Evolutionary conservation across 2,797 vertebrate species (phyloP).

Genomic region (Botia almorhae): DNA sequence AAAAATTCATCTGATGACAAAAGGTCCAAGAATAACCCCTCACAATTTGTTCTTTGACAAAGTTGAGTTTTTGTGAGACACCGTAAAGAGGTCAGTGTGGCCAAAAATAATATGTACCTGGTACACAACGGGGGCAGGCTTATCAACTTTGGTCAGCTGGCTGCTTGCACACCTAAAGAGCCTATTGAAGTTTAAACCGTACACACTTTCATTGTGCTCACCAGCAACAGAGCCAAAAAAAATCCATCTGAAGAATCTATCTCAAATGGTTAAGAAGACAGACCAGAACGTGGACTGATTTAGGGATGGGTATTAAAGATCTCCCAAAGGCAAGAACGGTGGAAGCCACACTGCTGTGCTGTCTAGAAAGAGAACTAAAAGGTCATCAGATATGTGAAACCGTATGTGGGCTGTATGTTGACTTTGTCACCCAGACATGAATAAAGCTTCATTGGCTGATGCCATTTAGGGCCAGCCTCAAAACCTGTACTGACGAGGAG

Average conservation of each 20-base stretch:
- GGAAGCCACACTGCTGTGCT: conserved; percentile 86
- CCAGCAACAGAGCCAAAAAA: conserved; percentile 84
- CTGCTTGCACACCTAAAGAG: conserved; percentile 88
- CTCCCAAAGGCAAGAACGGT: conserved; percentile 85
- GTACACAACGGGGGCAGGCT: conserved; percentile 92
- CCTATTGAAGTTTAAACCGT: conserved; percentile 88
- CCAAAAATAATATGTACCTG: conserved; percentile 93
- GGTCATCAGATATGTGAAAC: conserved; percentile 90
- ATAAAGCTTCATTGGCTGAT: conserved; percentile 79
- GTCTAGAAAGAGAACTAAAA: conserved; percentile 88
- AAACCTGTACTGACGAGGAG: conserved; percentile 85
- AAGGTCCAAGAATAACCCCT: conserved; percentile 12
- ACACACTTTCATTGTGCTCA: conserved; percentile 87
- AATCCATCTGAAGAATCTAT: conserved; percentile 82
- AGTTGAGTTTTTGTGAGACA: conserved; percentile 90
- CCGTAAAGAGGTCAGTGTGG: conserved; percentile 81
- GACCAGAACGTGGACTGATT: conserved; percentile 85
- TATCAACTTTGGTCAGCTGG: conserved; percentile 91
- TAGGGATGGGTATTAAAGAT: conserved; percentile 77
- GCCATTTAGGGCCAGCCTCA: conserved; percentile 65
- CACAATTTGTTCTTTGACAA: conserved; percentile 77
- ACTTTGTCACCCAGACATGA: conserved; percentile 91
- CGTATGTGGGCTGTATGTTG: conserved; percentile 75
- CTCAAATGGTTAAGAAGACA: conserved; percentile 73
- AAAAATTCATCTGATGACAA: conserved; percentile 36